Base-by-base conservation (phyloP, 2,113 vertebrate species). In the Gila orcuttii region DNA sequence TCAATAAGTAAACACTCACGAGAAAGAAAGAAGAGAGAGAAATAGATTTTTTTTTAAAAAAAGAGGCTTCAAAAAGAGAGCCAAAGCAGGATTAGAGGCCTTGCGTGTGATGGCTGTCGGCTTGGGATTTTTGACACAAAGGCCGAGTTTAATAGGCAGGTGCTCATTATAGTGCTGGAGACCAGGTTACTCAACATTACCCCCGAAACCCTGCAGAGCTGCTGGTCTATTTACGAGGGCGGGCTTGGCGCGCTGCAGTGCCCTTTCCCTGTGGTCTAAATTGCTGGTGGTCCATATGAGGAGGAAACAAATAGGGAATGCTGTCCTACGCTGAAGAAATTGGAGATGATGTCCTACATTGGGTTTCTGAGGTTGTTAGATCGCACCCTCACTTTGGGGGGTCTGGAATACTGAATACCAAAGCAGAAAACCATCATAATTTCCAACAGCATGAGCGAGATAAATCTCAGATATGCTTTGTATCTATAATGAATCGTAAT, bases 91-190 rank as follows among this genome's bases (percentile, higher is more conserved):
- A 76, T 86, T 33, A 87, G 55, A 84, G 31, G 17, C n/a, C 28
- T 87, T 82, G 83, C 80, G 83, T 88, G 87, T 87, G 80, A 89
- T 87, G 55, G 57, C 85, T 81, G 64, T 62, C 23, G 47, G 85
- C 76, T 28, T 31, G 59, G 11, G 78, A 83, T 86, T 81, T 79
- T 84, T 85, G 75, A 87, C 77, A 79, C 75, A 87, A 89, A 87
- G 86, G 64, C 17, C 68, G 33, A 21, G 57, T 42, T 81, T 89
- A 88, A 89, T 86, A 87, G 82, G 86, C 90, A 88, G 89, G 90
- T 91, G 88, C 88, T 89, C 75, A n/a, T 89, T 89, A 89, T 57
- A 39, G 69, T 69, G 79, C 85, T 68, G 81, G 85, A 85, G 86
- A 82, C 73, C 81, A 73, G 74, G 79, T 86, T 83, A 79, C 77